A percentile compares a stretch with the other conserved stretches of the same genome.
phyloP scores from a whole-genome alignment of 2,113 vertebrate species.

The Mastomys natalensis region DNA sequence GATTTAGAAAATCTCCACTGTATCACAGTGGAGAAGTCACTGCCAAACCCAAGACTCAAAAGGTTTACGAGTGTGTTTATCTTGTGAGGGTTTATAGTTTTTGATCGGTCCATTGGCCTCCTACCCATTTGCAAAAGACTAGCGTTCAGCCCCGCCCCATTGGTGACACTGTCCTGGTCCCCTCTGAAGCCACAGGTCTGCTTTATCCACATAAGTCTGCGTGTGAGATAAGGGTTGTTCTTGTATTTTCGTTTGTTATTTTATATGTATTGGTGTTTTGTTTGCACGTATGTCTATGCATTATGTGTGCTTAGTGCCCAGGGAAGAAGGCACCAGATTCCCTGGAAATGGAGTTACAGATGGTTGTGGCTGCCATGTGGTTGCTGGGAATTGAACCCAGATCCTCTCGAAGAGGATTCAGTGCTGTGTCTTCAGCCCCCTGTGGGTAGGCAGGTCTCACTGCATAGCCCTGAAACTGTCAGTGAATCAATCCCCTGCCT shows the following conservation, averaged over 20 bases:
- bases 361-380: too few relatives aligned
- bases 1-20: not conserved
- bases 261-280: not conserved
- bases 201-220: not conserved
- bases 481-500: not conserved
- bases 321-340: not conserved
- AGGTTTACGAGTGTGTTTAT: not conserved
- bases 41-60: not conserved
- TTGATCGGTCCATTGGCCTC: not conserved
- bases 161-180: too few relatives aligned
- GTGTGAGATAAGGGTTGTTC: not conserved
- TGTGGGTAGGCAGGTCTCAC: not conserved
- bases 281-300: not conserved
- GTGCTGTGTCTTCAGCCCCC: too few relatives aligned
- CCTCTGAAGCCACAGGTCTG: not conserved
- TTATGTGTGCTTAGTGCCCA: not conserved
- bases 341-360: not conserved
- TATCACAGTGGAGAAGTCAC: accelerated
- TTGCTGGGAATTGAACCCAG: not conserved
- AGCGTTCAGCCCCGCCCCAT: not conserved
- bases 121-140: not conserved
- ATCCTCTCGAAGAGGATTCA: not conserved
- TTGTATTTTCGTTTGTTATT: not conserved
- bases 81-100: not conserved
- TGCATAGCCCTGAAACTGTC: not conserved